Evolutionary conservation across 1,140 invertebrate species (phyloP), one percentile per base, ranked within the genome.

Genomic region (Hermetia illucens): DNA sequence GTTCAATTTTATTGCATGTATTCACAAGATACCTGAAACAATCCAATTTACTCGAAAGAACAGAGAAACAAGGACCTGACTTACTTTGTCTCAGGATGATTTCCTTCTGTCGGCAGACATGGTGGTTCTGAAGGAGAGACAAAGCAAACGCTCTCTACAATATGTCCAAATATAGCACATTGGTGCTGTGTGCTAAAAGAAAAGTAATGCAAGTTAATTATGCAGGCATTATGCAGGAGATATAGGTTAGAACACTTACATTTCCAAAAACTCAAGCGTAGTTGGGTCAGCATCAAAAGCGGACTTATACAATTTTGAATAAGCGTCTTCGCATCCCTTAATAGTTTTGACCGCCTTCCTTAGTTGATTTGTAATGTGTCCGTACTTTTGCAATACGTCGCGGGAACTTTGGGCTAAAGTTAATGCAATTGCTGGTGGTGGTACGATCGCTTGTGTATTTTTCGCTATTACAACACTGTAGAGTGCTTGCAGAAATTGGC

Each of bases 201-300:
- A 34, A 22, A 29, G 31, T 10, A 2, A n/a, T 33, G 12, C n/a
- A 21, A 20, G 9, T 21, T 29, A 19, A 25, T 9, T 20, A 22
- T 5, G 18, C 5, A 33, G 4, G 21, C 19, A 20, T 27, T 24
- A 3, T 12, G 4, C 27, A 17, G 5, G 21, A 8, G n/a, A 34
- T 19, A 6, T 16, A 16, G 21, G 8, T 19, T 6, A 16, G 8
- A 6, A 16, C n/a, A 40, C 56, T 64, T 64, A 72, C 59, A 76
- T 70, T 50, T 75, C 66, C 3, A 95, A 73, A 49, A 89, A 88
- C 21, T 76, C 65, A 33, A 93, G 60, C n/a, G 85, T 85, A 8
- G 74, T 71, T 24, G 78, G 75, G 66, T 95, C 89, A 8, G 90
- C 89, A 70, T 95, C 88, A 67, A 95, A 96, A 25, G 87, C 84